Evolutionary conservation across 2,888 invertebrate genomes (phyloP).

Genomic region (Phlogophora meticulosa): DNA sequence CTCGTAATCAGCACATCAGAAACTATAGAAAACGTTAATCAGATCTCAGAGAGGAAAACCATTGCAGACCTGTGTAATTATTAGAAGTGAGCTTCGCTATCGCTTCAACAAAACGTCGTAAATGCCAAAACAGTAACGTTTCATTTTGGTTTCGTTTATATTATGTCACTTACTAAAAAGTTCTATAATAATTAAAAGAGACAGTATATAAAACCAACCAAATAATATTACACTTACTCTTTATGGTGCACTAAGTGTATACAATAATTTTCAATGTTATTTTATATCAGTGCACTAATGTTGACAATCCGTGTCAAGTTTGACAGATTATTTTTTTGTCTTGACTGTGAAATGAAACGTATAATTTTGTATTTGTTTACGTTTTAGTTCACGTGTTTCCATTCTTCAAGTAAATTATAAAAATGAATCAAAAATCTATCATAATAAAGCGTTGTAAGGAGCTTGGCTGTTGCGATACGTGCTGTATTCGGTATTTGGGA

Average conservation of each 20-base stretch:
- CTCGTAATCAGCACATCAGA: too few species aligned
- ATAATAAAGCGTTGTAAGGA: conserved; percentile 87
- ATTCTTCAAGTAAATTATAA: neutral
- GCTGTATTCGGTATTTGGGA: conserved; percentile 93
- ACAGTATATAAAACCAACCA: too few species aligned
- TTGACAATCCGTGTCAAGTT: neutral
- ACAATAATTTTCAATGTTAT: too few species aligned
- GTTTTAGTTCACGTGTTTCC: neutral
- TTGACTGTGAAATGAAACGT: conserved; percentile 2
- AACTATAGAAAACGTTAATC: too few species aligned
- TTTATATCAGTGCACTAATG: too few species aligned
- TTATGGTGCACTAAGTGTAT: too few species aligned
- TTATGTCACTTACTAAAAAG: too few species aligned
- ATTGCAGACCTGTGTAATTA: too few species aligned
- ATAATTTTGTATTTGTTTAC: conserved; percentile 32
- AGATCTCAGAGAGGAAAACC: too few species aligned
- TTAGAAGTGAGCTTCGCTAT: too few species aligned
- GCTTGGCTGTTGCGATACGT: conserved; percentile 93
- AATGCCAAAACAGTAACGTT: neutral
- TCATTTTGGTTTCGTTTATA: neutral
- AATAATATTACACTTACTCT: too few species aligned
- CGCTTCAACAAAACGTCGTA: neutral
- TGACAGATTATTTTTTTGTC: neutral
- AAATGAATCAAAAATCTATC: conserved; percentile 88
- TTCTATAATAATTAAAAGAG: too few species aligned